These are phyloP conservation scores for Hemichromis elongatus DNA, from an alignment of 2,113 vertebrate genomes.

Conservation along the genomic window DNA sequence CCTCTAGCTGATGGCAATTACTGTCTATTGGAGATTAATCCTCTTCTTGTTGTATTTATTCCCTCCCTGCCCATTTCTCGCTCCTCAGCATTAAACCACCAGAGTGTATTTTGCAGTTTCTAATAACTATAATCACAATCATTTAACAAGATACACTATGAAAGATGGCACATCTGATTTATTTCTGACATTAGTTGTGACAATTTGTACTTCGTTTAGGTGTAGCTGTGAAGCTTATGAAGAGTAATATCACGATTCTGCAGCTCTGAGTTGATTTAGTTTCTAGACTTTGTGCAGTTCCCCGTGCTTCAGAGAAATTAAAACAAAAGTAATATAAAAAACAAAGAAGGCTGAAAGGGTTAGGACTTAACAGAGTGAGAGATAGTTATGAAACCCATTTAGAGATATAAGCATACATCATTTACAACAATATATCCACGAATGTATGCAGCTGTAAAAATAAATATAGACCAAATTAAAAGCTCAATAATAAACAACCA, in stretches of 20 bases:
- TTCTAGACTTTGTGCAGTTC: background rate
- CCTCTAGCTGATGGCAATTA: conserved; percentile 47
- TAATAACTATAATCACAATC: conserved; percentile 10
- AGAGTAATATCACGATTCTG: background rate
- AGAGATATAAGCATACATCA: background rate
- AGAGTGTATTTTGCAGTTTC: background rate
- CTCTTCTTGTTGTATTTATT: conserved; percentile 12
- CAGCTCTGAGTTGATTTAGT: background rate
- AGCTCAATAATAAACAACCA: background rate
- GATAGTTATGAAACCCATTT: background rate
- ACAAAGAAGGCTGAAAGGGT: background rate
- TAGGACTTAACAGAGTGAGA: background rate
- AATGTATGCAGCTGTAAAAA: background rate
- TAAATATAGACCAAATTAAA: background rate
- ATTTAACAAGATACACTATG: background rate
- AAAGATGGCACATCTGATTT: background rate
- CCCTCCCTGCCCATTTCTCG: background rate
- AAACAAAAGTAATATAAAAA: background rate
- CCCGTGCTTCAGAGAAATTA: background rate
- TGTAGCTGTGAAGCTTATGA: background rate
- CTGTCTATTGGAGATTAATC: conserved; percentile 56
- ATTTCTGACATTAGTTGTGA: background rate
- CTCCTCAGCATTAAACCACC: background rate
- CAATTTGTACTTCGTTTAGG: background rate
- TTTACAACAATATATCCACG: background rate